Evolutionary conservation across 2,113 vertebrate species (phyloP), one percentile per base, ranked within the genome.

Genomic region (Clarias macrocephalus): DNA sequence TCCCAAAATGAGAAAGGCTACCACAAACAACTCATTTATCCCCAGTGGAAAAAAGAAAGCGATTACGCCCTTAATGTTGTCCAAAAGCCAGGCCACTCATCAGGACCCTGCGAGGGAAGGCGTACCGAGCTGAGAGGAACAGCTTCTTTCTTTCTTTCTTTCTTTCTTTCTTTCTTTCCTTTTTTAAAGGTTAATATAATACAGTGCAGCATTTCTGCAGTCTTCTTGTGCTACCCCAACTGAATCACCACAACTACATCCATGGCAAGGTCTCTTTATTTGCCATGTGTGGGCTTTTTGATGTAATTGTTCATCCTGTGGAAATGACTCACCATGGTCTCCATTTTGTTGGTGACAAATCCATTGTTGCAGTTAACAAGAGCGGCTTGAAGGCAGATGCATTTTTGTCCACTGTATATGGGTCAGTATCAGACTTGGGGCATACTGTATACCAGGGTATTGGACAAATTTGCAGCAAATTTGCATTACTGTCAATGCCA

Each of bases 51-150:
- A 90, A 90, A 87, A 89, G 81, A 89, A 91, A 87, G 90, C 87
- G 88, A 91, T 88, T 93, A 92, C 92, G 90, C 90, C 89, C 90
- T 88, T 92, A 91, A 92, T 93, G 92, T 91, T 90, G 90, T 93
- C 88, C 89, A 75, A 89, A 92, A 90, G 92, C 90, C 92, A 93
- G 90, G 89, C 90, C 88, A 91, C 91, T 92, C 93, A 91, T 91
- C 90, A 10, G 86, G 90, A 91, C 94, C 94, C 93, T 94, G 86
- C 90, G 94, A 93, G 94, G 89, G 92, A 93, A 94, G 94, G 95
- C 93, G 93, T 94, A 94, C 93, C 88, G 89, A 90, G 89, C 92
- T 90, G 85, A 93, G 91, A 93, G 91, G 86, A 91, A 83, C 91
- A 89, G 89, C 90, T 93, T 91, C 91, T 88, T 92, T 91, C 90